Base-by-base conservation (phyloP, 2,113 vertebrate genomes). In the Menura novaehollandiae region DNA sequence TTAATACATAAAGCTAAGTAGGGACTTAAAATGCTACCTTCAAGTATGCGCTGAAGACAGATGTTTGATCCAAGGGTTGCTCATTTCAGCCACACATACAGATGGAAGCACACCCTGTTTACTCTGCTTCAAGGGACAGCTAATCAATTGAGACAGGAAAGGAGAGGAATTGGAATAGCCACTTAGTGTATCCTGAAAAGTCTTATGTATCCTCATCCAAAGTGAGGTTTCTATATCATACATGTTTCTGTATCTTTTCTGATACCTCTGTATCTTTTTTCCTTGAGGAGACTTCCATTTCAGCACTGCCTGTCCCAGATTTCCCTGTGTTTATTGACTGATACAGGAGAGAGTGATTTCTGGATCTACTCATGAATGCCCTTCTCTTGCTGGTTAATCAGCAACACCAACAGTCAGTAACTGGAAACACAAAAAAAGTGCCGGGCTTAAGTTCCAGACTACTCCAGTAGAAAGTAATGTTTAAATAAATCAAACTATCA, bases 361-460 rank as follows among this genome's bases (percentile, higher is more conserved):
- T 64, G 39, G n/a, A 39, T 76, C 75, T 74, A 11, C 13, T n/a
- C 5, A 7, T 18, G 13, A 62, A 53, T 75, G 33, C 15, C 27
- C 13, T 59, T 58, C 27, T 41, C 35, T 66, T 37, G 32, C 21
- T 41, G 20, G 12, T 27, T 60, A 26, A 51, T 53, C 23, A 47
- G 33, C 28, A 80, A 28, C n/a, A 41, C 24, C 13, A 16, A 26
- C 19, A 44, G 14, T 15, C 23, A 41, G 37, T 13, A 80, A 44
- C 15, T 1, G 2, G 56, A 59, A 80, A 52, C 9, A 60, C 23
- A 73, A 26, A 17, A 21, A 22, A 27, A 1, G 1, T 1, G 2
- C 11, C 23, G 19, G 4, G 6, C 5, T 44, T 55, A 10, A 44
- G 19, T 69, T 89, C n/a, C 15, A 53, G 33, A 26, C 17, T 56